Conservation (phyloP, 1,140 invertebrate genomes). For the Melanaphis sacchari region DNA sequence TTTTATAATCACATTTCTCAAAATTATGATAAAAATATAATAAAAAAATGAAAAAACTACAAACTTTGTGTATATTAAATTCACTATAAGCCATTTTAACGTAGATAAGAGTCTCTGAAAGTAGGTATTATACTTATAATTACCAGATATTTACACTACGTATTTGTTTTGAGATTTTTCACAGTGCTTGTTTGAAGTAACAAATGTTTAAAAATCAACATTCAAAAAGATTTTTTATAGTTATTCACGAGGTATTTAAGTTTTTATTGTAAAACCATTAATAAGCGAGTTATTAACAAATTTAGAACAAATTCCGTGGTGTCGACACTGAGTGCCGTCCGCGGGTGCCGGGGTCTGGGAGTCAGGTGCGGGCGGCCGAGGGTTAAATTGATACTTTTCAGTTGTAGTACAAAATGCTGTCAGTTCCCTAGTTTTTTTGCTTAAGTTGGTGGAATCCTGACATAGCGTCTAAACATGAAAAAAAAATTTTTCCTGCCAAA, state of each 20-base stretch:
- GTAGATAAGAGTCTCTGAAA: background rate
- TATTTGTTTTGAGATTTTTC: constrained; percentile 24
- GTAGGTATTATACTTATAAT: background rate
- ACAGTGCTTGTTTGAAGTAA: background rate
- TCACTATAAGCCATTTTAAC: constrained; percentile 5
- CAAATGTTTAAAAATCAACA: background rate
- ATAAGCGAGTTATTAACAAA: background rate
- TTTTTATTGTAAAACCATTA: background rate
- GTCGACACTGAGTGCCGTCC: background rate
- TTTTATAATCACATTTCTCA: constrained; percentile 16
- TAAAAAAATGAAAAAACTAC: constrained; percentile 20
- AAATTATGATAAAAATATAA: constrained; percentile 11
- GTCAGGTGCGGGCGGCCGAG: background rate
- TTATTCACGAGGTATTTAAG: background rate
- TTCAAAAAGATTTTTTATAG: background rate
- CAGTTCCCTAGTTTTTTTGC: too few species aligned
- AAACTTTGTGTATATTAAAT: constrained; percentile 11
- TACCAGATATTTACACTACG: constrained; percentile 27
- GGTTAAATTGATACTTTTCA: too few species aligned
- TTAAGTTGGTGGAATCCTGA: too few species aligned
- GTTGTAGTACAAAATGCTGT: too few species aligned
- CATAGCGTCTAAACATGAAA: too few species aligned
- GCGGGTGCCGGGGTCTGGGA: background rate
- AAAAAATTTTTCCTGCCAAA: too few species aligned
- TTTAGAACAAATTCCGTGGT: background rate